Conservation (phyloP, 2,113 vertebrate genomes). For the Etheostoma spectabile region DNA sequence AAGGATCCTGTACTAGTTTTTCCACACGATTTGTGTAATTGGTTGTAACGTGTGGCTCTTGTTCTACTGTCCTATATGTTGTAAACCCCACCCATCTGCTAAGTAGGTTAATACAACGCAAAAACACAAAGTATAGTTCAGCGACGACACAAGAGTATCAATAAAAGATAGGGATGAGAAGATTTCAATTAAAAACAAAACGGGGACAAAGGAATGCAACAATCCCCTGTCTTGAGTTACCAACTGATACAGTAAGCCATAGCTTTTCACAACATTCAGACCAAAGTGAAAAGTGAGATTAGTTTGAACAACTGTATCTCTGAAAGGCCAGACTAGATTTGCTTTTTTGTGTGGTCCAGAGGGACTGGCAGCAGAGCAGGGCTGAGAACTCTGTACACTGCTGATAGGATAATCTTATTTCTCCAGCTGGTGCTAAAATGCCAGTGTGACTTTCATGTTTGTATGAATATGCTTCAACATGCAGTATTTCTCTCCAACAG, state of each 20-base stretch:
- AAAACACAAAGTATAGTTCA: constrained; percentile 42
- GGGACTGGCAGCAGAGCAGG: constrained; percentile 49
- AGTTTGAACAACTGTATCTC: constrained; percentile 52
- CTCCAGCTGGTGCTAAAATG: constrained; percentile 67
- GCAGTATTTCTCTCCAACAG: constrained; percentile 53
- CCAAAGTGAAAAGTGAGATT: constrained; percentile 55
- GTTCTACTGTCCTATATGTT: constrained; percentile 1
- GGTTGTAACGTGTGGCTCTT: constrained; percentile 12
- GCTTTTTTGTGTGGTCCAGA: constrained; percentile 32
- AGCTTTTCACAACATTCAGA: constrained; percentile 55
- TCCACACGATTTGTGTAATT: constrained; percentile 23
- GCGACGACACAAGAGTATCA: constrained; percentile 23
- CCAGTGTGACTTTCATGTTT: constrained; percentile 60
- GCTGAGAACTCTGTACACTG: constrained; percentile 56
- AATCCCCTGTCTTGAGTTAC: constrained; percentile 36
- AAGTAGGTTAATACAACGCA: constrained; percentile 38
- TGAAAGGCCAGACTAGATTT: constrained; percentile 55
- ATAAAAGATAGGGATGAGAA: constrained; percentile 38
- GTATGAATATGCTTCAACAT: constrained; percentile 52
- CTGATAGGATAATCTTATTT: constrained; percentile 76
- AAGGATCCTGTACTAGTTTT: constrained; percentile 10
- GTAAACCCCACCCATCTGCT: constrained; percentile 1
- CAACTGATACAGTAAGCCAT: constrained; percentile 42
- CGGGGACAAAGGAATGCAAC: constrained; percentile 20
- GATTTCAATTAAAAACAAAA: not conserved